A percentile compares a stretch with the other conserved stretches of the same genome.
These are phyloP conservation scores for Rhabdornis inornatus DNA, from an alignment of 2,113 vertebrate species.

Conservation along the genomic window DNA sequence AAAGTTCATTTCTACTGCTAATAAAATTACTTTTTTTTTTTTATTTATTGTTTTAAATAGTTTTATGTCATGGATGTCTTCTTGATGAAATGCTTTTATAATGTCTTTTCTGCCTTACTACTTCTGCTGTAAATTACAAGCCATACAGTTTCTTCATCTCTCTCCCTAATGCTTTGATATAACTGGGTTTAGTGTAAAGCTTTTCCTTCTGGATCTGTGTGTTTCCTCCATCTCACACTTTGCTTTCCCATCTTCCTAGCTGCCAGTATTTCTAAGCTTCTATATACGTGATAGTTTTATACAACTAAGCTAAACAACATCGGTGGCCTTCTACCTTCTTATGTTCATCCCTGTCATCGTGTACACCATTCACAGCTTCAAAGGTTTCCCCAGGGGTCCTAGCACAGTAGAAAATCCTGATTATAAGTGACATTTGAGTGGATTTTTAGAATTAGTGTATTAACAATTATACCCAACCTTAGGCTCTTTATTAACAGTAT, in stretches of 20 bases:
- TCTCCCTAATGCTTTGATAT: constrained; percentile 49
- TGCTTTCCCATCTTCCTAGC: constrained; percentile 62
- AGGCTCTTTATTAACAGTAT: constrained; percentile 79
- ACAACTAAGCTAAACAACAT: constrained; percentile 64
- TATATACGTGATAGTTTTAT: constrained; percentile 69
- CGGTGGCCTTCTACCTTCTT: constrained; percentile 66
- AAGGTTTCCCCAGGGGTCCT: constrained; percentile 78
- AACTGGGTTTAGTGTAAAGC: constrained; percentile 51
- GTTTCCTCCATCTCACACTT: constrained; percentile 43
- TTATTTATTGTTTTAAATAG: constrained; percentile 75
- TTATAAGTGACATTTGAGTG: constrained; percentile 83
- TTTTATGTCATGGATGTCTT: constrained; percentile 71
- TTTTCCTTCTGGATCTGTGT: constrained; percentile 60
- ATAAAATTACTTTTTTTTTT: constrained; percentile 75
- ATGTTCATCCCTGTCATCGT: constrained; percentile 70
- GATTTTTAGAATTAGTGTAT: constrained; percentile 84
- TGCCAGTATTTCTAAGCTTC: constrained; percentile 66
- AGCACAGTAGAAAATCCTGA: constrained; percentile 80
- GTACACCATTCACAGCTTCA: constrained; percentile 72
- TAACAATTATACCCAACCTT: constrained; percentile 80
- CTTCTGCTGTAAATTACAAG: constrained; percentile 73
- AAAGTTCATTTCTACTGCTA: constrained; percentile 68
- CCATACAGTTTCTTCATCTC: constrained; percentile 57
- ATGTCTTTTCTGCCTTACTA: constrained; percentile 67
- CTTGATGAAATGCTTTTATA: constrained; percentile 69